Base-by-base conservation (phyloP, 2,797 vertebrate genomes). In the Labroides dimidiatus region DNA sequence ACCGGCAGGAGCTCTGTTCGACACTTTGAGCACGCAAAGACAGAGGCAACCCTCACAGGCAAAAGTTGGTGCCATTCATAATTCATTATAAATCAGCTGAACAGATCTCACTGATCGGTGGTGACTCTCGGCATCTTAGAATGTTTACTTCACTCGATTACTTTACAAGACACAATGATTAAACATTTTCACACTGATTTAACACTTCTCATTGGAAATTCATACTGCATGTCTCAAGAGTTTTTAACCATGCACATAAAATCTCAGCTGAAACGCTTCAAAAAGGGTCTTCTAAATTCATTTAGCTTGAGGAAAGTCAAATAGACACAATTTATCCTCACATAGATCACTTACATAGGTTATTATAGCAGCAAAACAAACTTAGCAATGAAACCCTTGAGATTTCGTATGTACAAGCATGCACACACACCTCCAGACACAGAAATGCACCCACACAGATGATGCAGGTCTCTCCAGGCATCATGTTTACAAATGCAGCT, bases 401-500 rank as follows among this genome's bases (percentile, higher is more conserved):
- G 89, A 88, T 56, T 85, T 80, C 60, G 56, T 41, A 21, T 77
- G 79, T 23, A 76, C 82, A 85, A 37, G 39, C 44, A 48, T 55
- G 42, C 54, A 67, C 66, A 69, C 65, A 70, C 75, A 65, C 27
- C 49, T 45, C 49, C 33, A 33, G 59, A 61, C 24, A 56, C 27
- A 77, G 57, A 65, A 56, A 55, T 11, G 54, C 41, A 47, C 19
- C 74, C 69, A 62, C 50, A 64, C 27, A 72, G 55, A 64, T 24
- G 43, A 81, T 51, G 55, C 58, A 69, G 71, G 80, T 66, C 68
- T 87, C 91, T 87, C 63, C 79, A 87, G 86, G 90, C 90, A 71
- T 48, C 33, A 60, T 94, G 91, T 93, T 94, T 93, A 92, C 91
- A 86, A 77, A 93, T 75, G 76, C 72, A 42, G 69, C 67, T 93